Evolutionary conservation across 1,140 invertebrate species (phyloP).

Genomic region (Cydia splendana): DNA sequence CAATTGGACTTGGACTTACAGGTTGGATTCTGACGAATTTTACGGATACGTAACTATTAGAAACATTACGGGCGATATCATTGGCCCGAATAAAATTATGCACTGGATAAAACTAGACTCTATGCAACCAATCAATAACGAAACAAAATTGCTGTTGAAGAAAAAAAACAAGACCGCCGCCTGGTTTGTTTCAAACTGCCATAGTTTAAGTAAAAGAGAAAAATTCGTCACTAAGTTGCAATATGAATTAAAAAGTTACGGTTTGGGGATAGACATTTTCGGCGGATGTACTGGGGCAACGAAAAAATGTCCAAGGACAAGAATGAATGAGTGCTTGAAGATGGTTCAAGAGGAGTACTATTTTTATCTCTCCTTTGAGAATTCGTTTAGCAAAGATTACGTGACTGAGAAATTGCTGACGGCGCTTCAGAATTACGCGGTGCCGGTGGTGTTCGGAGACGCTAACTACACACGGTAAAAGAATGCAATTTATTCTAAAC

Average conservation of each 20-base stretch:
- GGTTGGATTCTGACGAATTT: constrained; percentile 58
- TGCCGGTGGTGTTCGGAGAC: constrained; percentile 71
- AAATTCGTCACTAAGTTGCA: constrained; percentile 67
- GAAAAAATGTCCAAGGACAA: background rate
- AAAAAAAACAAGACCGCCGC: constrained; percentile 69
- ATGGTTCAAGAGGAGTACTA: constrained; percentile 72
- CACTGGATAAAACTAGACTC: constrained; percentile 32
- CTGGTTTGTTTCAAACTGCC: constrained; percentile 83
- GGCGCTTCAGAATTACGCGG: constrained; percentile 58
- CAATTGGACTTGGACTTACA: constrained; percentile 35
- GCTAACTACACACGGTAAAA: constrained; percentile 34
- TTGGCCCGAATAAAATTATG: constrained; percentile 37
- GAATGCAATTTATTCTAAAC: background rate
- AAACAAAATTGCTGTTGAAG: constrained; percentile 25
- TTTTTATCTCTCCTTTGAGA: constrained; percentile 85
- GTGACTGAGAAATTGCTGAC: constrained; percentile 82
- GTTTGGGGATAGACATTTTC: constrained; percentile 2
- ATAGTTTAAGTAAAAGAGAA: constrained; percentile 74
- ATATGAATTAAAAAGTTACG: background rate
- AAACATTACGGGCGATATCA: constrained; percentile 37
- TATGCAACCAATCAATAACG: constrained; percentile 22
- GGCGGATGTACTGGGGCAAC: background rate
- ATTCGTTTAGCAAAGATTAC: constrained; percentile 80
- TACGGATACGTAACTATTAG: constrained; percentile 60
- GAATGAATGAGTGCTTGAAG: background rate